Evolutionary conservation across 2,888 invertebrate genomes (phyloP).

Genomic region (Pharmacophagus antenor): DNA sequence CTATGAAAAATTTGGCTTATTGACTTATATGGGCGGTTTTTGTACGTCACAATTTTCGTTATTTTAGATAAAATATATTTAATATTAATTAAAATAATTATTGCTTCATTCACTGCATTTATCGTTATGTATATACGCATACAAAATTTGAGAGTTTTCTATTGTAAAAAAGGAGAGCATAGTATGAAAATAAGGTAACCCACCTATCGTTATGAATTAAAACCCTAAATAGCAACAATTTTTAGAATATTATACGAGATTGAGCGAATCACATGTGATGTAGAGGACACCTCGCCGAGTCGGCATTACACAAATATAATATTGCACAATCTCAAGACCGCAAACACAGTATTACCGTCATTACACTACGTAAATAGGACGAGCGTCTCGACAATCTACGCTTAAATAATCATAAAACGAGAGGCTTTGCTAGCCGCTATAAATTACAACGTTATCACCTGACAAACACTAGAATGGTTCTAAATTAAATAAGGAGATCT

Average conservation of each 20-base stretch:
- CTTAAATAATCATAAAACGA: constrained; percentile 70
- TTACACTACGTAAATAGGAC: constrained; percentile 58
- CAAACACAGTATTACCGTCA: constrained; percentile 44
- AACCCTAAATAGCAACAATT: constrained; percentile 6
- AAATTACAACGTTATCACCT: constrained; percentile 66
- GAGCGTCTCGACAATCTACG: constrained; percentile 57
- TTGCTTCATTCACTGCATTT: too few species aligned
- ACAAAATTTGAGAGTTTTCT: too few species aligned
- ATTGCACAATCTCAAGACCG: constrained; percentile 61
- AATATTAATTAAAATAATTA: too few species aligned
- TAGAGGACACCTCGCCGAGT: constrained; percentile 48
- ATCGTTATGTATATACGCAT: too few species aligned
- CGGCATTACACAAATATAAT: constrained; percentile 34
- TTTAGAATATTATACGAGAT: constrained; percentile 9
- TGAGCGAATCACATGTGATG: constrained; percentile 18
- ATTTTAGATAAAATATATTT: too few species aligned
- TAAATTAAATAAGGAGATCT: constrained; percentile 67
- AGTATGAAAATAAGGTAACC: too few species aligned
- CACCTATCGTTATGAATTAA: too few species aligned
- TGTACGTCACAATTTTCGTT: too few species aligned
- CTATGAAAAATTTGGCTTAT: too few species aligned
- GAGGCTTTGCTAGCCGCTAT: constrained; percentile 70
- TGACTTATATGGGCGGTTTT: too few species aligned
- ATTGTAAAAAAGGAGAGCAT: too few species aligned
- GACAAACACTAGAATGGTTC: constrained; percentile 61